phyloP scores from a whole-genome alignment of 2,888 invertebrate species.

The Watsonalla cultraria region DNA sequence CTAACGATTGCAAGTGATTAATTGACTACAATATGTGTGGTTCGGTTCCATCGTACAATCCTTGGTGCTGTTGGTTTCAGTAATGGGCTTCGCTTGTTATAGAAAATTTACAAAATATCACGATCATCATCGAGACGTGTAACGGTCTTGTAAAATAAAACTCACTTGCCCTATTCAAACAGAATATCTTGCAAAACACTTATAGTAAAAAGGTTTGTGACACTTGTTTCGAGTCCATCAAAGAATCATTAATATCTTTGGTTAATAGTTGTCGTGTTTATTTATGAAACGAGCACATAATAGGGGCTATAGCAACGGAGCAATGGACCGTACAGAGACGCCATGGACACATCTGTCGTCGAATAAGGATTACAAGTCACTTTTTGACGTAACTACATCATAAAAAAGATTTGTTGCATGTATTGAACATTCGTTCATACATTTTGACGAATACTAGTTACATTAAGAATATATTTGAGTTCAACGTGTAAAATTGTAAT shows the following conservation, averaged over 20 bases:
- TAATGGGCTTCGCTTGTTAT: no score
- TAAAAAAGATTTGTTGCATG: background rate
- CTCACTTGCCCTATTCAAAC: background rate
- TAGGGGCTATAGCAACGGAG: conserved; percentile 35
- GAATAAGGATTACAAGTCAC: background rate
- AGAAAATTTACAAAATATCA: no score
- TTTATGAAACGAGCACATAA: conserved; percentile 42
- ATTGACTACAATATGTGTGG: conserved; percentile 19
- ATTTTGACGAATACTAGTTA: no score
- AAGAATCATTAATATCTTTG: conserved; percentile 25
- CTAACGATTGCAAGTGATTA: conserved; percentile 49
- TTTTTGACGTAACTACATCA: background rate
- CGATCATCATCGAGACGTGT: no score
- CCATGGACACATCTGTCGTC: conserved; percentile 57
- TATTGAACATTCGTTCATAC: background rate
- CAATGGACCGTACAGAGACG: conserved; percentile 57
- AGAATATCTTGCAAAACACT: background rate
- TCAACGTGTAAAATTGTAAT: no score
- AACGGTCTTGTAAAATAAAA: no score
- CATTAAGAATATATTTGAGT: no score
- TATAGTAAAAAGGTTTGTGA: background rate
- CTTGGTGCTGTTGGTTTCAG: background rate
- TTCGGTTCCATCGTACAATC: background rate
- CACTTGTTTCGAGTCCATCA: conserved; percentile 21
- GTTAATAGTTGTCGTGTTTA: conserved; percentile 45